Evolutionary conservation across 2,888 invertebrate genomes (phyloP), one percentile per base, ranked within the genome.

Genomic region (Drosophila falleni): DNA sequence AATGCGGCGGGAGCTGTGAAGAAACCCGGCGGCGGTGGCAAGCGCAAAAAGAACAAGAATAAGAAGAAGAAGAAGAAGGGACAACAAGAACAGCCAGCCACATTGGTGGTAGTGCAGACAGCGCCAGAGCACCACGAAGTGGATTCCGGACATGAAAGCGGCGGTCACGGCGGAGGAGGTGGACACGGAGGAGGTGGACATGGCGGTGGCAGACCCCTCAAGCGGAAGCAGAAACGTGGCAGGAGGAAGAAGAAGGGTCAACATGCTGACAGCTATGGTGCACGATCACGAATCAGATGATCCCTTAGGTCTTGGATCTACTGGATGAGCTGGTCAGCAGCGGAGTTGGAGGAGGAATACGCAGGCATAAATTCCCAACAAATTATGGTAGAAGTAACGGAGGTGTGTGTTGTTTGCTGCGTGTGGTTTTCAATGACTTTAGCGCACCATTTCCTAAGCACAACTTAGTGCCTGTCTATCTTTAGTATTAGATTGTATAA

Each of bases 321-420:
- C 78, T 91, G 47, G 91, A 91, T 15, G 91, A 90, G 5, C 65
- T 91, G 66, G 67, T 74, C n/a, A 85, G 80, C 37, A 50, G 49
- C 42, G 64, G 58, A 23, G 26, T 64, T 5, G 49, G 56, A 4
- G 62, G 78, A 49, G 80, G 81, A 66, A 91, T 90, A 66, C 89
- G 84, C 77, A 91, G 91, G 79, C 87, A 90, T 71, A 92, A 91
- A 81, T 78, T 85, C 71, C 90, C 91, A 78, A 81, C 88, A 76
- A 93, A 92, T 90, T 91, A 92, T 92, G 93, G 93, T 93, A 93
- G 92, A 92, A 91, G 91, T 91, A 90, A 89, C 85, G 91, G 91
- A 91, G 91, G 91, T 91, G 91, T 91, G 90, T 91, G 91, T 91
- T 92, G 86, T 87, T 87, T 87, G 86, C 89, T 91, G 91, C 83